Percentiles rank a stretch among this genome's conserved stretches.
Conservation (phyloP, 2,113 vertebrate species). For the Carollia perspicillata region DNA sequence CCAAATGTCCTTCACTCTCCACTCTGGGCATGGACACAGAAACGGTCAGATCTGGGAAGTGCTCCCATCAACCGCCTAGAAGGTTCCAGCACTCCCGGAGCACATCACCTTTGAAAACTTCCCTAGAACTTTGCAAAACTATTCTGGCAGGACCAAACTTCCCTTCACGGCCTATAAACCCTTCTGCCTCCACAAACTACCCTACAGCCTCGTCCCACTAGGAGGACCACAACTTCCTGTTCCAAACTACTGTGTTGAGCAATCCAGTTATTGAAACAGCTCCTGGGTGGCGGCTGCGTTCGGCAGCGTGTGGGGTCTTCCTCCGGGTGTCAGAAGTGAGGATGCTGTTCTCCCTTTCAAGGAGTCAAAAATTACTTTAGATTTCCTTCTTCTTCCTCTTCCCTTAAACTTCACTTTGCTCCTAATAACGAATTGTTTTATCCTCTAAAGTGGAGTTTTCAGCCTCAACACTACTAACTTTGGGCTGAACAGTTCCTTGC, state of each 20-base stretch:
- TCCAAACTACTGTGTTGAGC: conserved; percentile 50
- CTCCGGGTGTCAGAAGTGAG: not conserved
- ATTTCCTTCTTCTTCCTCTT: conserved; percentile 20
- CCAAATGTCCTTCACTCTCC: not conserved
- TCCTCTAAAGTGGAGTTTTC: not conserved
- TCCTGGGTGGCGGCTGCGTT: conserved; percentile 15
- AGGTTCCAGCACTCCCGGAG: not conserved
- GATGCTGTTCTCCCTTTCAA: not conserved
- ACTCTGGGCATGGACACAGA: not conserved
- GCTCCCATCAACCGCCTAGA: not conserved
- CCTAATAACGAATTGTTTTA: not conserved
- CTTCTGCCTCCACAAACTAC: conserved; percentile 49
- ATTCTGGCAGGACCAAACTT: conserved; percentile 29
- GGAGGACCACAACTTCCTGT: conserved; percentile 48
- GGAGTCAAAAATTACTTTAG: not conserved
- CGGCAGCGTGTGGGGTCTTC: not conserved
- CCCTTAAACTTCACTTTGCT: conserved; percentile 20
- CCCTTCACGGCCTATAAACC: conserved; percentile 27
- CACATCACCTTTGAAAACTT: conserved; percentile 36
- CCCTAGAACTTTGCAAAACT: conserved; percentile 50
- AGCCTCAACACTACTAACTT: not conserved
- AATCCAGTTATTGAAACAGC: conserved; percentile 39
- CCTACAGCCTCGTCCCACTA: not conserved
- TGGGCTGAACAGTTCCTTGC: not conserved
- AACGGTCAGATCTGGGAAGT: not conserved